Conservation (phyloP, 1,140 invertebrate genomes). For the Habropoda laboriosa region DNA sequence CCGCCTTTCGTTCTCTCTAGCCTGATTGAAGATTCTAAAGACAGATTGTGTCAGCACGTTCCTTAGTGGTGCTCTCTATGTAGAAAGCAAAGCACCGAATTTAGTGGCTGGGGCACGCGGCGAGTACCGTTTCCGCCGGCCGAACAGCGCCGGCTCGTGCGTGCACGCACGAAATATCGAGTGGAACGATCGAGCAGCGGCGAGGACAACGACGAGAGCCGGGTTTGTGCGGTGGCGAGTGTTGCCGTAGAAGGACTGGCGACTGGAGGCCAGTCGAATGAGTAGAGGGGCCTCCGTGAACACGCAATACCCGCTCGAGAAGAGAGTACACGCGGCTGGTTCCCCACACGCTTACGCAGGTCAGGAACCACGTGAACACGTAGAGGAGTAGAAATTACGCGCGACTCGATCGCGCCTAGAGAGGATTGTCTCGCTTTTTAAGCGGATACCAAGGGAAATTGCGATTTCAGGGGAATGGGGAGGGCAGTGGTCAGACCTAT, state of each 20-base stretch:
- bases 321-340: conserved; percentile 17
- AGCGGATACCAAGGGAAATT: not conserved
- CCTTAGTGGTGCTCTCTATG: not conserved
- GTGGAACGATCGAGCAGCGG: conserved; percentile 52
- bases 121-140: conserved; percentile 55
- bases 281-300: conserved; percentile 64
- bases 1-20: not conserved
- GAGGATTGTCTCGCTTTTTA: not conserved
- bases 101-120: conserved; percentile 16
- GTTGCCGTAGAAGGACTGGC: conserved; percentile 79
- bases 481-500: not conserved
- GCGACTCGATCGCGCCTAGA: not conserved
- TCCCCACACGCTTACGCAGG: conserved; percentile 32
- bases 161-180: conserved; percentile 54
- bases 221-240: conserved; percentile 52
- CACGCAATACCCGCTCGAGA: conserved; percentile 43
- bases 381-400: not conserved
- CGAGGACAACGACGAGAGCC: conserved; percentile 50
- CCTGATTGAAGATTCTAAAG: conserved; percentile 6
- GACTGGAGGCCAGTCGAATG: conserved; percentile 67
- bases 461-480: not conserved
- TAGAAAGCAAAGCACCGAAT: conserved; percentile 39
- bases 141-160: conserved; percentile 9
- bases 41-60: not conserved
- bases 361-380: conserved; percentile 37